Evolutionary conservation across 2,797 vertebrate species (phyloP).

Genomic region (Leucoraja ocellata): DNA sequence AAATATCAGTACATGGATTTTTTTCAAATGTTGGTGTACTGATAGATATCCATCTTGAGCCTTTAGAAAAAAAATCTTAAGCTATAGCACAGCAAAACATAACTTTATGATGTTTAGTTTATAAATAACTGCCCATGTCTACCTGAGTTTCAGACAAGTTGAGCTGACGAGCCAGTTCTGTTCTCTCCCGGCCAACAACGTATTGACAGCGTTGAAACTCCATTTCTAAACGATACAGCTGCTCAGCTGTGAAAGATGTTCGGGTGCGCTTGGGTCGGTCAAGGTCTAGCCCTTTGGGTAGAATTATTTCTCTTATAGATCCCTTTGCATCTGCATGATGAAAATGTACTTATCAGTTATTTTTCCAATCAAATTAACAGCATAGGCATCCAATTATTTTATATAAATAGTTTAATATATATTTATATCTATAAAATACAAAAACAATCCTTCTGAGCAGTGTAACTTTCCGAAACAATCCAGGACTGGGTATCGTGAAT

Average conservation of each 20-base stretch:
- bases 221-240: slow-evolving; percentile 94
- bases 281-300: slow-evolving; percentile 90
- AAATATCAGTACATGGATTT: neutral
- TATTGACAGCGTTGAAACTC: slow-evolving; percentile 98
- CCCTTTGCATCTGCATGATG: slow-evolving; percentile 84
- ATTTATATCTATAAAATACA: neutral
- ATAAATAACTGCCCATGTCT: slow-evolving; percentile 40
- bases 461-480: neutral
- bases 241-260: slow-evolving; percentile 94
- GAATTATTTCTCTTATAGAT: slow-evolving; percentile 91
- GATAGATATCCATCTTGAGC: neutral
- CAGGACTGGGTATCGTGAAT: neutral
- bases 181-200: slow-evolving; percentile 87
- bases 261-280: slow-evolving; percentile 92
- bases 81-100: neutral
- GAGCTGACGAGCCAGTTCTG: slow-evolving; percentile 88
- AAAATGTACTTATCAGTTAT: neutral
- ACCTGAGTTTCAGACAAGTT: slow-evolving; percentile 98
- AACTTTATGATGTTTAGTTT: neutral
- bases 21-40: neutral
- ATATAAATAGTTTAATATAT: too few species aligned
- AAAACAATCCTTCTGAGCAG: neutral
- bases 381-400: neutral
- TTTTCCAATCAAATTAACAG: neutral
- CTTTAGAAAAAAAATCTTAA: neutral